Conservation (phyloP, 2,888 invertebrate species). For the Chloroclystis v-ata region DNA sequence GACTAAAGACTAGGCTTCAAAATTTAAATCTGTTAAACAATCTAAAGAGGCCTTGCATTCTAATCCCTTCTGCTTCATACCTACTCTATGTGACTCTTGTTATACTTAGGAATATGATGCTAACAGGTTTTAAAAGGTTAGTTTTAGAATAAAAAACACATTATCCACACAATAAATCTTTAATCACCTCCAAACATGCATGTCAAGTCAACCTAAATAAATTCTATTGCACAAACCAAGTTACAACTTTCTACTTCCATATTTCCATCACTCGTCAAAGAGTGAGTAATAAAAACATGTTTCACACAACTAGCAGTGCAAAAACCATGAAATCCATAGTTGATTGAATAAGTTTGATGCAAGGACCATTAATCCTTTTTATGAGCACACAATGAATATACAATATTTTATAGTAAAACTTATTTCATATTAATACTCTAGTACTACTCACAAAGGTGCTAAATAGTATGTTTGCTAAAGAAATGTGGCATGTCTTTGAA, state of each 20-base stretch:
- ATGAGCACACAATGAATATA: no score
- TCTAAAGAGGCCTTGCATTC: no score
- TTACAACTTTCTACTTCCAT: neutral
- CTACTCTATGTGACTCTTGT: no score
- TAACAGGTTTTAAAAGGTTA: no score
- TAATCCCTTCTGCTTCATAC: no score
- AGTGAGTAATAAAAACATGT: neutral
- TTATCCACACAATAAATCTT: neutral
- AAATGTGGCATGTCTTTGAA: neutral
- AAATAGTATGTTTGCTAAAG: slow-evolving; percentile 19
- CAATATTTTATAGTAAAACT: no score
- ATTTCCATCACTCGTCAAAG: neutral
- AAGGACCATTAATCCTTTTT: no score
- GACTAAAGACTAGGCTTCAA: no score
- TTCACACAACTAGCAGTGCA: neutral
- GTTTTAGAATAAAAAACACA: neutral
- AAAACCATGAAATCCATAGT: neutral
- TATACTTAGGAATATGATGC: no score
- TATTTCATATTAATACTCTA: neutral
- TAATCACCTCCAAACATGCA: neutral
- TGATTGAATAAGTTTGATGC: no score
- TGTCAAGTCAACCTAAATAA: neutral
- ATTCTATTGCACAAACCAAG: slow-evolving; percentile 1
- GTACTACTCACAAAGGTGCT: neutral
- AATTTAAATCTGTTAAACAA: no score